Evolutionary conservation across 2,797 vertebrate species (phyloP).

Genomic region (Xyrichtys novacula): DNA sequence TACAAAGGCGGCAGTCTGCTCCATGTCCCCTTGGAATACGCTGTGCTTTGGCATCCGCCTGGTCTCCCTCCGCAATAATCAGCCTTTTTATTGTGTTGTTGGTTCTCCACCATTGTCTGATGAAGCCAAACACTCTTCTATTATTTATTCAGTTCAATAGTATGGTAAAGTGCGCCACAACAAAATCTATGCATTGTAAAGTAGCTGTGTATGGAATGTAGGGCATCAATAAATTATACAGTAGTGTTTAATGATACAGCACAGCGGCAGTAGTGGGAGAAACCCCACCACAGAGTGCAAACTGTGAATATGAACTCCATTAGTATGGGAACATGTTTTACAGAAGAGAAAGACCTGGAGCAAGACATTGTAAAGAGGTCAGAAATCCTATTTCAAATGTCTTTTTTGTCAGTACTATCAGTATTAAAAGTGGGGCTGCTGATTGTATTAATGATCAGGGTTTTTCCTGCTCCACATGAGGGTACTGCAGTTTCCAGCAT

Average conservation of each 20-base stretch:
- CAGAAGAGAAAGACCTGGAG: constrained; percentile 36
- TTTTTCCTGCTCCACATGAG: constrained; percentile 19
- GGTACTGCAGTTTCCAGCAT: neutral
- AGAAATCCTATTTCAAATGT: constrained; percentile 55
- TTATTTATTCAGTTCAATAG: constrained; percentile 66
- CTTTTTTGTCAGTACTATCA: constrained; percentile 44
- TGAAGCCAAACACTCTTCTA: constrained; percentile 67
- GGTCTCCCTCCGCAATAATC: constrained; percentile 33
- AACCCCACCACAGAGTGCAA: constrained; percentile 11
- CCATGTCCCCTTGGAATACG: constrained; percentile 33
- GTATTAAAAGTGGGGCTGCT: constrained; percentile 45
- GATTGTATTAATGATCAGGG: constrained; percentile 55
- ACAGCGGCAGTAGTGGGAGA: constrained; percentile 24
- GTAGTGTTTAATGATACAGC: constrained; percentile 55
- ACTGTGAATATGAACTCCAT: constrained; percentile 45
- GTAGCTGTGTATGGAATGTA: constrained; percentile 43
- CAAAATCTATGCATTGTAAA: constrained; percentile 53
- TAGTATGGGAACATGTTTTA: constrained; percentile 40
- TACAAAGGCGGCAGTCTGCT: constrained; percentile 31
- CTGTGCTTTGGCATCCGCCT: constrained; percentile 19
- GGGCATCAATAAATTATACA: constrained; percentile 71
- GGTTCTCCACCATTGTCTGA: constrained; percentile 56
- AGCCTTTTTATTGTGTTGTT: constrained; percentile 53
- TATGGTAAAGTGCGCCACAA: constrained; percentile 22
- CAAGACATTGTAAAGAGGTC: constrained; percentile 57